These are phyloP conservation scores for Harpegnathos saltator DNA, from an alignment of 1,140 invertebrate species.

Conservation along the genomic window DNA sequence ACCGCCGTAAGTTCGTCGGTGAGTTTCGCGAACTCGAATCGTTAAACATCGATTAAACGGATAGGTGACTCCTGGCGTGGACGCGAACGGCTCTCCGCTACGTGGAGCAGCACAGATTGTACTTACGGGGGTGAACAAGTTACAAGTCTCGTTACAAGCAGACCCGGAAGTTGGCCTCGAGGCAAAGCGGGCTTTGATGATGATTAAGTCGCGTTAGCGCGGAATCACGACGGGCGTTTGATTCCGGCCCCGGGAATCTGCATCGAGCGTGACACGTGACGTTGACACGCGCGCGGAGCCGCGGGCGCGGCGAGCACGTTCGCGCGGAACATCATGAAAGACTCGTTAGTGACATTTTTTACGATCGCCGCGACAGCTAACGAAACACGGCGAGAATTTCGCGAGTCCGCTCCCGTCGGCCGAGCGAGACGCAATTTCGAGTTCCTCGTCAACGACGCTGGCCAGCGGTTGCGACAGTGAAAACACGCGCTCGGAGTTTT, in stretches of 20 bases:
- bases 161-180: slow-evolving; percentile 40
- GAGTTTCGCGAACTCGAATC: slow-evolving; percentile 62
- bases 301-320: background rate
- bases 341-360: slow-evolving; percentile 19
- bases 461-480: slow-evolving; percentile 9
- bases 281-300: slow-evolving; percentile 8
- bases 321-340: slow-evolving; percentile 18
- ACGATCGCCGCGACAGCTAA: background rate
- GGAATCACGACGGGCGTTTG: slow-evolving; percentile 22
- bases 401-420: slow-evolving; percentile 19
- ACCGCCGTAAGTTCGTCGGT: slow-evolving; percentile 25
- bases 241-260: slow-evolving; percentile 1
- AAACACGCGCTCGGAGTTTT: background rate
- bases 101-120: slow-evolving; percentile 63
- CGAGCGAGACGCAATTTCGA: slow-evolving; percentile 23
- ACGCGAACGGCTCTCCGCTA: slow-evolving; percentile 41
- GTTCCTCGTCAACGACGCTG: slow-evolving; percentile 28
- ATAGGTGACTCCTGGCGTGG: slow-evolving; percentile 51
- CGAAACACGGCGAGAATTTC: slow-evolving; percentile 29
- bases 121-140: slow-evolving; percentile 48
- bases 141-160: slow-evolving; percentile 71
- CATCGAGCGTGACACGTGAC: background rate
- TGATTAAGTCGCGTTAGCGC: slow-evolving; percentile 49
- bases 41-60: slow-evolving; percentile 78
- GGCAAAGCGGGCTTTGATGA: slow-evolving; percentile 67